Evolutionary conservation across 2,113 vertebrate species (phyloP).

Genomic region (Actenoides hombroni): DNA sequence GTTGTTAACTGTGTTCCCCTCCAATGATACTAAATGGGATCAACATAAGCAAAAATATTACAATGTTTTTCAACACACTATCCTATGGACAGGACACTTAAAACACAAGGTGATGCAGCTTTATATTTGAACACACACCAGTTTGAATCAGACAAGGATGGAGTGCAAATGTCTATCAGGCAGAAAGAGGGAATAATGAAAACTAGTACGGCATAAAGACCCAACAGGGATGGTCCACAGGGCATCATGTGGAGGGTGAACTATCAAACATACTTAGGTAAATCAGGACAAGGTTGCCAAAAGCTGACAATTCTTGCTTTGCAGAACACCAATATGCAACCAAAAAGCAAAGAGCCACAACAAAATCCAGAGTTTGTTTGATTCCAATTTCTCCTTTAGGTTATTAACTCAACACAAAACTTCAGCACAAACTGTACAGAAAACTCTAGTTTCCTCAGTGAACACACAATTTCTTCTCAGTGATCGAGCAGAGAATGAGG

Average conservation of each 20-base stretch:
- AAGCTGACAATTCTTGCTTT: background rate
- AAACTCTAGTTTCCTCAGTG: background rate
- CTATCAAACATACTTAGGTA: background rate
- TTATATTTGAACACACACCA: background rate
- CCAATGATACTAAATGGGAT: background rate
- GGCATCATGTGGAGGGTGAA: fast-evolving
- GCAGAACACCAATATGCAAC: background rate
- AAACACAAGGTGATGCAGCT: background rate
- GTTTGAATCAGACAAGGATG: background rate
- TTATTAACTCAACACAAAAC: background rate
- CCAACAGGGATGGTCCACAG: background rate
- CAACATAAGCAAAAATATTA: background rate
- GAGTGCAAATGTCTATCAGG: background rate
- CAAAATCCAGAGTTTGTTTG: background rate
- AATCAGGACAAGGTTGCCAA: background rate
- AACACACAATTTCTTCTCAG: background rate
- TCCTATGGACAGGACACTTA: background rate
- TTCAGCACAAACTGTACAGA: background rate
- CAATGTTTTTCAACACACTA: background rate
- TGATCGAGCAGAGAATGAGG: background rate
- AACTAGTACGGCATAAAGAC: background rate
- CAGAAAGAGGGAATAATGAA: background rate
- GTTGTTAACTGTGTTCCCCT: background rate
- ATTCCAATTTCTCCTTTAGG: background rate
- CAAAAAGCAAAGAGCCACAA: background rate